Conservation (phyloP, 1,140 invertebrate species). For the Arion vulgaris region DNA sequence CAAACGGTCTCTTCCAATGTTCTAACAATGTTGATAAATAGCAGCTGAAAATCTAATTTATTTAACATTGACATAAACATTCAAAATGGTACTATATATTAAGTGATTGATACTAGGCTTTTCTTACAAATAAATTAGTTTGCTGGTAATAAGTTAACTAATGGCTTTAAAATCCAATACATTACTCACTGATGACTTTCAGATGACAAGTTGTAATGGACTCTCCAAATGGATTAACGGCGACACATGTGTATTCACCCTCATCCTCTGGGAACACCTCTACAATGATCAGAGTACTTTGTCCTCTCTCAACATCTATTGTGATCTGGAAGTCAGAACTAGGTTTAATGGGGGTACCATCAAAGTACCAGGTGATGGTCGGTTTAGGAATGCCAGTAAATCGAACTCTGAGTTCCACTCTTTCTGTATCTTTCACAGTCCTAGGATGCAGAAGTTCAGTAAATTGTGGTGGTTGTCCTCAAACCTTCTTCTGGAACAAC, state of each 20-base stretch:
- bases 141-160: too few relatives aligned
- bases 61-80: too few relatives aligned
- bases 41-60: too few relatives aligned
- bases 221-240: slow-evolving; percentile 90
- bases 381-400: slow-evolving; percentile 65
- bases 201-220: slow-evolving; percentile 74
- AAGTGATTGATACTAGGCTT: too few relatives aligned
- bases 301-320: slow-evolving; percentile 60
- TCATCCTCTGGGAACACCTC: slow-evolving; percentile 80
- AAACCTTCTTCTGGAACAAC: slow-evolving; percentile 37
- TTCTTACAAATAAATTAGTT: too few relatives aligned
- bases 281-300: slow-evolving; percentile 66
- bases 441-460: slow-evolving; percentile 64
- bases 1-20: too few relatives aligned
- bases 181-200: slow-evolving; percentile 64
- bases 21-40: too few relatives aligned
- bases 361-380: slow-evolving; percentile 70
- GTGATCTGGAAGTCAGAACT: slow-evolving; percentile 67
- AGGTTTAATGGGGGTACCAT: slow-evolving; percentile 64
- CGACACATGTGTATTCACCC: slow-evolving; percentile 92
- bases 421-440: slow-evolving; percentile 63
- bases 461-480: slow-evolving; percentile 60
- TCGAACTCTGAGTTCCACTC: slow-evolving; percentile 60
- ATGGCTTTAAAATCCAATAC: neutral
- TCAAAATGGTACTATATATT: too few relatives aligned